Evolutionary conservation across 2,113 vertebrate genomes (phyloP), one percentile per base, ranked within the genome.

Genomic region (Prietella phreatophila): DNA sequence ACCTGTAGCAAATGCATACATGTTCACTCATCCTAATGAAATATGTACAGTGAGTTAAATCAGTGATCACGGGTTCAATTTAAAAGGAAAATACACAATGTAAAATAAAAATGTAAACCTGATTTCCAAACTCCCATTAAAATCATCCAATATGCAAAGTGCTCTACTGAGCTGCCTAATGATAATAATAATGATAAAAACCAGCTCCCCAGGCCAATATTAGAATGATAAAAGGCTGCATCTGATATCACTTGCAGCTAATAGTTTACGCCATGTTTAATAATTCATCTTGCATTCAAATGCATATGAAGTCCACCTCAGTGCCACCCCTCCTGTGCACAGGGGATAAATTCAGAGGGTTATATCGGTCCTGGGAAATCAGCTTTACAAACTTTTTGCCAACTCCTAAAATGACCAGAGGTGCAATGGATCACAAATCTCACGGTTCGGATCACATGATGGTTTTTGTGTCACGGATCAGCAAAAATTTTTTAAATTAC

Each of bases 171-270:
- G 87, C 79, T 85, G 90, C 61, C 3, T 36, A 84, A 91, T 88
- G 30, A 79, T 6, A 8, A 53, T 78, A n/a, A n/a, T n/a, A 2
- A 78, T 14, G 15, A 79, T 13, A 78, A 67, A 61, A 61, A 25
- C 92, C 83, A 89, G 92, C 94, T 94, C 94, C 93, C 92, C 94
- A 92, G 92, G 88, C 91, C 91, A 92, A 84, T 39, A 91, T 84
- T 53, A 86, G 76, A 91, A 90, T 90, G 82, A 91, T 88, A 92
- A 60, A 83, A 69, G 22, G 17, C 30, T 83, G 61, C 42, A 87
- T 87, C 90, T 83, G 61, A 71, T 84, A 50, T 86, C 47, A 79
- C 69, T 3, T 83, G 33, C 56, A 50, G 65, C 50, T 73, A 86
- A 81, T 56, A 39, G 83, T 71, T 67, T 69, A 82, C 30, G 60